These are phyloP conservation scores for Athrips mouffetella DNA, from an alignment of 2,888 invertebrate genomes.

Conservation along the genomic window DNA sequence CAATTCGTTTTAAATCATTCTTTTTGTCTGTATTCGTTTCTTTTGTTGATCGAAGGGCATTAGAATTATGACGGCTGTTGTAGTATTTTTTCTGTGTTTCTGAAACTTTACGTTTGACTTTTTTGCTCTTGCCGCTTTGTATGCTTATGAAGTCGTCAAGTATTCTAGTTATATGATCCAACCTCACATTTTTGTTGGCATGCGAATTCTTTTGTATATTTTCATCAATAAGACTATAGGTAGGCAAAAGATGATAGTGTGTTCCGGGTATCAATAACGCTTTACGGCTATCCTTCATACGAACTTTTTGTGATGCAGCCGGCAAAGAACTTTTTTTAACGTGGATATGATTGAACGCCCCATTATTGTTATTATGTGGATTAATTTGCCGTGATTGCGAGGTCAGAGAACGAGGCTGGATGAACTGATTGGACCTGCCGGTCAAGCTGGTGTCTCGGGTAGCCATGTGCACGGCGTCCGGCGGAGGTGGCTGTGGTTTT, in stretches of 20 bases:
- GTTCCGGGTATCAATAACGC: slow-evolving; percentile 20
- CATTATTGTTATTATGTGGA: background rate
- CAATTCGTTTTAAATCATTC: background rate
- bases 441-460: no score
- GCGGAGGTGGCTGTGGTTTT: no score
- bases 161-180: slow-evolving; percentile 19
- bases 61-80: slow-evolving; percentile 34
- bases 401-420: no score
- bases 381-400: background rate
- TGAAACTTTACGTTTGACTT: slow-evolving; percentile 31
- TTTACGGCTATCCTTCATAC: slow-evolving; percentile 33
- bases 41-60: background rate
- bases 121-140: slow-evolving; percentile 27
- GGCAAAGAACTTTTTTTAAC: slow-evolving; percentile 32
- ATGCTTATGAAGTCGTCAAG: slow-evolving; percentile 35
- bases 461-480: no score
- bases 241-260: slow-evolving; percentile 27
- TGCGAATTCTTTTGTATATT: slow-evolving; percentile 18
- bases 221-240: slow-evolving; percentile 20
- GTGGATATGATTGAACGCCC: slow-evolving; percentile 31
- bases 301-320: slow-evolving; percentile 33
- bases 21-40: background rate
- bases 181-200: background rate
- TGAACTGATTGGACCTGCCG: no score
- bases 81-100: slow-evolving; percentile 37